Base-by-base conservation (phyloP, 2,113 vertebrate genomes). In the Gallinago media region DNA sequence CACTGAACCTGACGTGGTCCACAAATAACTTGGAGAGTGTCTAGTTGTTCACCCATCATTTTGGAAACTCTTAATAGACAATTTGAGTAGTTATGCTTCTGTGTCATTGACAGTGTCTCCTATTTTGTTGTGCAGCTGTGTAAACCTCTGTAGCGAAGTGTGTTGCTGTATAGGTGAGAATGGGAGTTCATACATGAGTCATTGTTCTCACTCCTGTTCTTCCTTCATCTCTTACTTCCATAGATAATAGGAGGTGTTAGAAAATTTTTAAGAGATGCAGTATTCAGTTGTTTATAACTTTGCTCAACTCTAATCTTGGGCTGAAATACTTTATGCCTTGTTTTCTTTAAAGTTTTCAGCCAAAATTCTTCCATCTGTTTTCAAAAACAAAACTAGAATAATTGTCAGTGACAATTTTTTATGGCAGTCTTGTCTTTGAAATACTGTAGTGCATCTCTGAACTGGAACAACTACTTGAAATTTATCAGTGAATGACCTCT, bases 261-360 rank as follows among this genome's bases (percentile, higher is more conserved):
- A 61, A 92, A 78, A 26, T 23, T 19, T 72, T 91, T 54, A 54
- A 86, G 81, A 81, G 55, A 26, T 55, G 26, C 11, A 70, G 8
- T 59, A 21, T 81, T 91, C 36, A 42, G 29, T 81, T 2, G 18
- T 54, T 89, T 87, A 10, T 78, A 75, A 56, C n/a, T 68, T 91
- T 68, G 15, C 29, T 82, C 47, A 52, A 56, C 29, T 76, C 36
- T 59, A 2, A 44, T 78, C n/a, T 81, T 75, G 61, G 47, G 32
- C 9, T 1, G 0, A 72, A 81, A 67, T 49, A 65, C 21, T 75
- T 83, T 7, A 54, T 68, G 34, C 17, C 23, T 78, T 82, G 56
- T 81, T 85, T 93, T 89, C 32, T 79, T 78, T 68, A 65, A 95
- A 92, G 36, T 21, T 82, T 85, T 91, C 65, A 68, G 66, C 66